Conservation (phyloP, 2,888 invertebrate genomes). For the Brachypalpus laphriformis region DNA sequence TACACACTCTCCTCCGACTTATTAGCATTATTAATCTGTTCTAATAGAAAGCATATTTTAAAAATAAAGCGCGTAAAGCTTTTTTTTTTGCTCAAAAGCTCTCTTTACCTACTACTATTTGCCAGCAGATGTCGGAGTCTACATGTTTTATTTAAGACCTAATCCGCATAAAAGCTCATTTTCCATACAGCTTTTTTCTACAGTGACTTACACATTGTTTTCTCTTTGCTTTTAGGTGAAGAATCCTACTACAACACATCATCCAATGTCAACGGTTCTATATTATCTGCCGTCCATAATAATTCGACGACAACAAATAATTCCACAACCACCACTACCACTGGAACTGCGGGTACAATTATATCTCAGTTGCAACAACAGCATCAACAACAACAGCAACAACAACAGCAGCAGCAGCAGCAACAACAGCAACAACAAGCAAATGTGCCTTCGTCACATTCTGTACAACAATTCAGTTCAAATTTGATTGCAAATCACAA, state of each 20-base stretch:
- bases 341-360: constrained; percentile 78
- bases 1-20: neutral
- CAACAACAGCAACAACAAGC: constrained; percentile 72
- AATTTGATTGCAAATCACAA: constrained; percentile 78
- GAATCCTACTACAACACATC: constrained; percentile 81
- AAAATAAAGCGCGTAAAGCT: neutral
- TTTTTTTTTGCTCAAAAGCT: neutral
- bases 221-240: constrained; percentile 77
- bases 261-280: constrained; percentile 80
- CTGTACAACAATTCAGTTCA: constrained; percentile 82
- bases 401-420: constrained; percentile 75
- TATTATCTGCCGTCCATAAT: constrained; percentile 81
- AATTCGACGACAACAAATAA: constrained; percentile 80
- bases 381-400: constrained; percentile 76
- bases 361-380: constrained; percentile 77
- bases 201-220: constrained; percentile 12
- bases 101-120: neutral
- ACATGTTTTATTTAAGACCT: neutral
- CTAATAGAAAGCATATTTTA: neutral
- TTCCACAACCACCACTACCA: constrained; percentile 80
- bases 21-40: neutral
- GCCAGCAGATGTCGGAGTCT: neutral
- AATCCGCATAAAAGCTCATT: neutral
- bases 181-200: neutral
- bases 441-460: constrained; percentile 81